phyloP scores from a whole-genome alignment of 2,113 vertebrate species.

The Nothocercus julius region DNA sequence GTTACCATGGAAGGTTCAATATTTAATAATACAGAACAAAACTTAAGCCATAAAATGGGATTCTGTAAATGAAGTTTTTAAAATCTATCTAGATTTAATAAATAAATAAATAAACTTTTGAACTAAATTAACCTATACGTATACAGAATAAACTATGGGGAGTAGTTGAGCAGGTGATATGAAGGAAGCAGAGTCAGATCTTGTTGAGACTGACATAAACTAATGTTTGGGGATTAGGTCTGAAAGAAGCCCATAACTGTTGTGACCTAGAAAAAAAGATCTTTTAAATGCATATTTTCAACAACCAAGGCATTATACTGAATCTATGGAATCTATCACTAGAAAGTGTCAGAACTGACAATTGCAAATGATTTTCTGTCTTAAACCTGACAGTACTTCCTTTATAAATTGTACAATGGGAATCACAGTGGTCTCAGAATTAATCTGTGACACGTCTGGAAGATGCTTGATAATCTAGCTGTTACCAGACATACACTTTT shows the following conservation, averaged over 20 bases:
- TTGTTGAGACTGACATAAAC: not conserved
- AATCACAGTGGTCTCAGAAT: not conserved
- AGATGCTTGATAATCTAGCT: not conserved
- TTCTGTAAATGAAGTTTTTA: not conserved
- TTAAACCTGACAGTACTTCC: not conserved
- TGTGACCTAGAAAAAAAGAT: not conserved
- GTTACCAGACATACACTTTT: not conserved
- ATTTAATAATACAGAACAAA: not conserved
- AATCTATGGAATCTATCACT: not conserved
- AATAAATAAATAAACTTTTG: not conserved
- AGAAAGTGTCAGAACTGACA: not conserved
- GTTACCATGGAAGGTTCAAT: not conserved
- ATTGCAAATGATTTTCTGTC: not conserved
- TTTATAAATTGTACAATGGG: not conserved
- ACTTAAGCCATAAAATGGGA: not conserved
- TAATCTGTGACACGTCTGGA: not conserved
- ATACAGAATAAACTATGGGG: not conserved
- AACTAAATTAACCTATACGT: not conserved
- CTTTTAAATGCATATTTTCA: not conserved
- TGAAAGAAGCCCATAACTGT: not conserved
- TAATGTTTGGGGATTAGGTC: not conserved
- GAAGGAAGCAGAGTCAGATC: not conserved
- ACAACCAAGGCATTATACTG: not conserved
- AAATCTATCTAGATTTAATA: not conserved
- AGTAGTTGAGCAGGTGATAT: not conserved